Conservation (phyloP, 2,888 invertebrate species). For the Eristalis intricaria region DNA sequence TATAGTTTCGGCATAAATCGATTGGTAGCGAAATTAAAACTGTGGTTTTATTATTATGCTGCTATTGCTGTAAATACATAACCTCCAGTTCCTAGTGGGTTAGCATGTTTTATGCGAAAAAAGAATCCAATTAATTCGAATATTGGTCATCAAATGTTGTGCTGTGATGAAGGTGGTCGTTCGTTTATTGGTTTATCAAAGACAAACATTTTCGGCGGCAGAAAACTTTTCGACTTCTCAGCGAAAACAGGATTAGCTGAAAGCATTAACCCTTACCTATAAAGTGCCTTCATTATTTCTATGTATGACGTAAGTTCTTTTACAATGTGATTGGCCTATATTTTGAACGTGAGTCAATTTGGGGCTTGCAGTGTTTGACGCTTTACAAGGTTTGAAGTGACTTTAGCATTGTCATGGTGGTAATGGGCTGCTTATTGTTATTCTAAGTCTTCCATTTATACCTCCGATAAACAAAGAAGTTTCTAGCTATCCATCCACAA, state of each 20-base stretch:
- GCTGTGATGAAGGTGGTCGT: not conserved
- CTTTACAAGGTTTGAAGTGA: no score
- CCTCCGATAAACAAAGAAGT: no score
- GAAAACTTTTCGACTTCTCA: not conserved
- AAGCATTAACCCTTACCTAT: not conserved
- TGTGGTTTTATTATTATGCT: constrained; percentile 28
- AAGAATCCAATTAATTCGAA: constrained; percentile 25
- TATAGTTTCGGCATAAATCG: constrained; percentile 55
- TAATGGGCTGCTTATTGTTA: no score
- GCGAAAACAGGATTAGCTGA: not conserved
- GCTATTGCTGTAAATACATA: constrained; percentile 26
- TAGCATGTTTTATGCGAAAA: not conserved
- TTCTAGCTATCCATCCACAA: no score
- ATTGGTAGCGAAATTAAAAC: constrained; percentile 56
- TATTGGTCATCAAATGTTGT: constrained; percentile 24
- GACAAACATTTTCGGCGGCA: not conserved
- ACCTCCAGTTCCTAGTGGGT: not conserved
- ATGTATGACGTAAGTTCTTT: not conserved
- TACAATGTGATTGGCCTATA: not conserved
- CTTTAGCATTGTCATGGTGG: no score
- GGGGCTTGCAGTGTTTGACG: no score
- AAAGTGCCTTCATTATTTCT: constrained; percentile 13
- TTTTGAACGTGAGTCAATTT: not conserved
- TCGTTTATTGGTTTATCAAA: not conserved
- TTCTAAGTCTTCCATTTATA: no score